Evolutionary conservation across 2,113 vertebrate species (phyloP), one percentile per base, ranked within the genome.

Genomic region (Perccottus glenii): DNA sequence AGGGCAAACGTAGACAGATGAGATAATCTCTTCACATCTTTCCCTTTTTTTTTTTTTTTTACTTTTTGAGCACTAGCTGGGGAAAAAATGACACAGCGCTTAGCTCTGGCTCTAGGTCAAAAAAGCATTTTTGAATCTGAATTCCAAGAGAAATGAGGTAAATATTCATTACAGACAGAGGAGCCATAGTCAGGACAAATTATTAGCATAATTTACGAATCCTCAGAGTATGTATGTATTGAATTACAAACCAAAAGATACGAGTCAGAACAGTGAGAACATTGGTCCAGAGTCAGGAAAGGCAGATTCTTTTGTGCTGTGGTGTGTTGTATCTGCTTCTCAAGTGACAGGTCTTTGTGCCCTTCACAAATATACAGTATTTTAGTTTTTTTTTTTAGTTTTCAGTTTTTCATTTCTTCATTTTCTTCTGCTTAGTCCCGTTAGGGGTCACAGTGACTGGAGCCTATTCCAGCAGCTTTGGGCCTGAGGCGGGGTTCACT

Each of bases 21-120:
- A 61, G 56, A 87, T 81, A 38, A 75, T 77, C 48, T 63, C 61
- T 55, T 32, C 50, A 48, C 33, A 19, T 68, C 10, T 58, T 72
- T 36, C 74, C 35, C 51, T 60, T 61, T 75, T n/a, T 48, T 64
- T 60, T 64, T 63, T 3, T 36, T 2, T 60, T 49, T 51, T 27
- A 27, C 48, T 62, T 77, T 66, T 59, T 72, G 77, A 71, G 70
- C 35, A 11, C 38, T 71, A 80, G 83, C 74, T 46, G 63, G 51
- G n/a, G n/a, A n/a, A 74, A 43, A 56, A 77, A 69, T 90, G 91
- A 89, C 82, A 80, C 82, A 85, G 90, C 90, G 85, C 89, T 91
- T 87, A 65, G 61, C 44, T 61, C 55, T 91, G 91, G 88, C 88
- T 63, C 43, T 2, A 15, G 70, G 70, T 86, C 90, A 92, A 82